Base-by-base conservation (phyloP, 2,113 vertebrate species). In the Erythrocebus patas region DNA sequence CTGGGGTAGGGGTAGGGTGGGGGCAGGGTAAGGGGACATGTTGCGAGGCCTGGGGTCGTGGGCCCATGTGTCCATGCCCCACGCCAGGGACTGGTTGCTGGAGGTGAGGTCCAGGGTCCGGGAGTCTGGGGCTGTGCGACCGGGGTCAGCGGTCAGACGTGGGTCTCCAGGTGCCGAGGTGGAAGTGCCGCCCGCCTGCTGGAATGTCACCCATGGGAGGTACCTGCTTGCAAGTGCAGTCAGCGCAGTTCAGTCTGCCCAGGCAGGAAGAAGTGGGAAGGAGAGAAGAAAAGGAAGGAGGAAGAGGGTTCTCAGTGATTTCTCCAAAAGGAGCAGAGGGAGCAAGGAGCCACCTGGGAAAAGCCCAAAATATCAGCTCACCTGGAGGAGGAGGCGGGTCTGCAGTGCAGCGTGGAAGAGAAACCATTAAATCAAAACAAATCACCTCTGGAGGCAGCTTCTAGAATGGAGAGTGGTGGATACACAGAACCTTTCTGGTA, bases 401-500 rank as follows among this genome's bases (percentile, higher is more conserved):
- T 75, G 40, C 72, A 75, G 23, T 75, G 23, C 72, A 75, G 23
- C 27, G 72, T 75, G 40, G 23, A 43, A 75, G 25, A 43, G 23
- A 43, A 75, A 27, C 12, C 40, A 25, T 40, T 11, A 73, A 43
- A 73, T 73, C 38, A 73, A 73, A 43, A 25, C 38, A 75, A 75
- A 75, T 75, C 40, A 43, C 12, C 75, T 64, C 27, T 72, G 32
- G 50, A 83, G 57, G 23, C 43, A 75, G 12, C 59, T 66, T 50
- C 86, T 40, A 91, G 30, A 91, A 45, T 43, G 35, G 35, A 48
- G 82, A 82, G 35, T 72, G 40, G 22, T 17, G 17, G 43, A 73
- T 23, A 80, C 50, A 48, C 8, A 22, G 12, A 38, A 93, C 50
- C 64, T 91, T 79, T 85, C 85, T 85, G 90, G 18, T 57, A 57